Percentiles rank a stretch among this genome's conserved stretches.
These are phyloP conservation scores for Anoplius nigerrimus DNA, from an alignment of 2,888 invertebrate species.

Conservation along the genomic window DNA sequence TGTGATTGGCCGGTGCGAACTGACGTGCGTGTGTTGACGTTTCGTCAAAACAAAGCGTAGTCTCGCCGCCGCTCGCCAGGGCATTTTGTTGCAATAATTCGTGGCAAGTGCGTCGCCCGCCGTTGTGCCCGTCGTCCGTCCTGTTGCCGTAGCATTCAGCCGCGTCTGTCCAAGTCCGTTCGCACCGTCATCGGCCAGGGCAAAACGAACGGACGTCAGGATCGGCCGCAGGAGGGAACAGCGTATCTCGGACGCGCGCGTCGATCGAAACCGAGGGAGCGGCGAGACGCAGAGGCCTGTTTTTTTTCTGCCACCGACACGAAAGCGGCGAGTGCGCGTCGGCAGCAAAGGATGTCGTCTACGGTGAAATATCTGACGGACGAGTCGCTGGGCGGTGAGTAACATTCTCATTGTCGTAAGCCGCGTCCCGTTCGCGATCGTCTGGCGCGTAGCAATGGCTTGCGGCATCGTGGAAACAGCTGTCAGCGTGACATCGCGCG, in stretches of 20 bases:
- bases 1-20: conserved; percentile 53
- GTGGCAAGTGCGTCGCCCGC: conserved; percentile 12
- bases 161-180: too few species aligned
- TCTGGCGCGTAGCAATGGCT: neutral
- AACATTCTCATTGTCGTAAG: neutral
- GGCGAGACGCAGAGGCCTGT: neutral
- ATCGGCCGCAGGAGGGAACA: neutral
- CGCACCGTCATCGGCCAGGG: too few species aligned
- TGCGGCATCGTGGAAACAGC: conserved; percentile 42
- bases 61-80: conserved; percentile 43
- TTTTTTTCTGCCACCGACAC: conserved; percentile 23
- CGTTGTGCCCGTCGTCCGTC: conserved; percentile 39
- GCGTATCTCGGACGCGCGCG: conserved; percentile 18
- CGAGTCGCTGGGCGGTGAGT: conserved; percentile 69
- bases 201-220: too few species aligned
- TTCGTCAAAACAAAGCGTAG: conserved; percentile 71
- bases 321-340: conserved; percentile 25
- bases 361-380: conserved; percentile 66
- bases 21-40: conserved; percentile 68
- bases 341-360: conserved; percentile 65
- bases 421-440: too few species aligned
- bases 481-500: conserved; percentile 58
- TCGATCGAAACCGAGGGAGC: conserved; percentile 1
- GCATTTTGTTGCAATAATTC: conserved; percentile 63
- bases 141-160: neutral